Evolutionary conservation across 2,797 vertebrate genomes (phyloP).

Genomic region (Eulemur mongoz): DNA sequence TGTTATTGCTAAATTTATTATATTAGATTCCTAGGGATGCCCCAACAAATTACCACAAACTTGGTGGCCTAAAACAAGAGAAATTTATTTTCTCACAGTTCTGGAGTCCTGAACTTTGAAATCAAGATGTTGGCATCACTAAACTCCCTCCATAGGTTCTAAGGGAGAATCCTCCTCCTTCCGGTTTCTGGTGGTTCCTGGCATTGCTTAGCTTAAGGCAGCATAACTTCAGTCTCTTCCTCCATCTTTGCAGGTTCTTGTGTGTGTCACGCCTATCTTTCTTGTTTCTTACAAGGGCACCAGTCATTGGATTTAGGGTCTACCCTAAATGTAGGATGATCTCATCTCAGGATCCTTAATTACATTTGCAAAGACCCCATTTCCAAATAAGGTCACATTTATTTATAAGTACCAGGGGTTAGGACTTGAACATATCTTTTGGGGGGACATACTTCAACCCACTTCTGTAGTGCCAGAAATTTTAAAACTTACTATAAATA

Average conservation of each 20-base stretch:
- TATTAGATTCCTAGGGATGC: not conserved
- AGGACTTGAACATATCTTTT: not conserved
- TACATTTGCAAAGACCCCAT: not conserved
- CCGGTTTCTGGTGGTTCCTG: not conserved
- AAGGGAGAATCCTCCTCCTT: not conserved
- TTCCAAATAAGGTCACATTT: not conserved
- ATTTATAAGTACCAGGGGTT: not conserved
- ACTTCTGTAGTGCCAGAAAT: not conserved
- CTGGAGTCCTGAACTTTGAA: not conserved
- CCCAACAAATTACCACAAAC: not conserved
- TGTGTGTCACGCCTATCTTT: not conserved
- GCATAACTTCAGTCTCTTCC: not conserved
- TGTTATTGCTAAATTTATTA: constrained; percentile 9
- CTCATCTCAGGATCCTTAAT: not conserved
- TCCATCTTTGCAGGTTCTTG: not conserved
- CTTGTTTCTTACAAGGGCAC: not conserved
- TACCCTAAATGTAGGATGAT: not conserved
- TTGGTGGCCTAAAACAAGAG: not conserved
- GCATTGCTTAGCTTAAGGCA: not conserved
- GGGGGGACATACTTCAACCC: not conserved
- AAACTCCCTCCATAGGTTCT: not conserved
- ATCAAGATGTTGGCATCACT: not conserved
- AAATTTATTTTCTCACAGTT: not conserved
- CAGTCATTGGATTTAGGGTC: not conserved
- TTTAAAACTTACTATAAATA: not conserved